phyloP scores from a whole-genome alignment of 2,888 invertebrate genomes.

The Gymnoscelis rufifasciata region DNA sequence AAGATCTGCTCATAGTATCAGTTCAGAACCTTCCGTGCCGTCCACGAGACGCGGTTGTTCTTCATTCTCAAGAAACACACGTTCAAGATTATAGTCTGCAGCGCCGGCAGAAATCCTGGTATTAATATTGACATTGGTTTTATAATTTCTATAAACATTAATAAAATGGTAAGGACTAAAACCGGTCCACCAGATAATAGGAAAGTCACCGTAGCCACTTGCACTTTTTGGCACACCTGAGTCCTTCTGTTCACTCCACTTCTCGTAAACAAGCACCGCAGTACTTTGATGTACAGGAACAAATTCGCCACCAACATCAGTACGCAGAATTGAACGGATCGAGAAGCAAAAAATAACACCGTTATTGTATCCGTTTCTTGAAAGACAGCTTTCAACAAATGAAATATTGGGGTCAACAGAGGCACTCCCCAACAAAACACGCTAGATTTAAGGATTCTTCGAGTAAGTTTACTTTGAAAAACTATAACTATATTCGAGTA shows the following conservation, averaged over 20 bases:
- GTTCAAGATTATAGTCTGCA: conserved; percentile 5
- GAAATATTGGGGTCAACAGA: not conserved
- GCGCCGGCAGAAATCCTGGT: not conserved
- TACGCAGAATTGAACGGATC: too few relatives aligned
- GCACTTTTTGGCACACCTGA: conserved; percentile 8
- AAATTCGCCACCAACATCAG: conserved; percentile 7
- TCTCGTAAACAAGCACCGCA: conserved; percentile 6
- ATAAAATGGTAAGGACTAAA: not conserved
- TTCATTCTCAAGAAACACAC: conserved; percentile 15
- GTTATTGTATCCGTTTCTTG: not conserved
- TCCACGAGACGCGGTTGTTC: conserved; percentile 14
- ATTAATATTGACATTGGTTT: not conserved
- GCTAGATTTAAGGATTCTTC: conserved; percentile 21
- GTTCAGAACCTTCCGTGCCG: not conserved
- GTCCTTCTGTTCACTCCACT: not conserved
- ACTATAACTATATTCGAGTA: conserved; percentile 24
- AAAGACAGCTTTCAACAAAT: not conserved
- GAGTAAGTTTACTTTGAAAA: conserved; percentile 12
- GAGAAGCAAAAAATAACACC: conserved; percentile 6
- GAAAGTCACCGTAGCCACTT: conserved; percentile 8
- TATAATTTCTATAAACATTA: not conserved
- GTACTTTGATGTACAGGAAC: conserved; percentile 7
- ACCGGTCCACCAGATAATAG: conserved; percentile 9
- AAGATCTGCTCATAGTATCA: not conserved
- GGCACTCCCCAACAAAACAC: conserved; percentile 23